Conservation (phyloP, 2,113 vertebrate genomes). For the Perccottus glenii region DNA sequence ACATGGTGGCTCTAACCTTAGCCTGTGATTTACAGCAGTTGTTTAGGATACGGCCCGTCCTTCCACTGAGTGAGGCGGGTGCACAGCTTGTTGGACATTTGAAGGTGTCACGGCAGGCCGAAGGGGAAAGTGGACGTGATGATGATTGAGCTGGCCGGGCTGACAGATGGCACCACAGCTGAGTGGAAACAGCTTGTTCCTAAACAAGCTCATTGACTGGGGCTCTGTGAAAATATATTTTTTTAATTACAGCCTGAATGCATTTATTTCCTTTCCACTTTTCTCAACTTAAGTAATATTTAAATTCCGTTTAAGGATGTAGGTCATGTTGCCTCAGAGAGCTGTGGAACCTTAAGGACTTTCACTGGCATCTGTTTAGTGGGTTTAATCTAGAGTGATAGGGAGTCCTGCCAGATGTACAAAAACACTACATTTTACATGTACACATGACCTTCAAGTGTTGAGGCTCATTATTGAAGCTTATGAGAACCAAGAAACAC, state of each 20-base stretch:
- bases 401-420: neutral
- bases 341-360: neutral
- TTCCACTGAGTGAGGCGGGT: conserved; percentile 42
- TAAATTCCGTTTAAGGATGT: neutral
- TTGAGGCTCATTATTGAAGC: neutral
- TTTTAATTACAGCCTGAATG: neutral
- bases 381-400: neutral
- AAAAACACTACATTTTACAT: neutral
- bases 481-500: neutral
- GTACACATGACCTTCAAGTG: neutral
- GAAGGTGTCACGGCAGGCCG: conserved; percentile 37
- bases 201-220: conserved; percentile 54
- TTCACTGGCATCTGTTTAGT: neutral
- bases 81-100: conserved; percentile 33
- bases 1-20: conserved; percentile 19
- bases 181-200: conserved; percentile 55
- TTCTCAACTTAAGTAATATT: neutral
- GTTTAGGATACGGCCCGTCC: conserved; percentile 22
- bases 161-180: conserved; percentile 38
- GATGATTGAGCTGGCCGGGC: conserved; percentile 47
- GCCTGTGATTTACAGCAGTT: conserved; percentile 32
- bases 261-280: conserved; percentile 1
- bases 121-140: conserved; percentile 39
- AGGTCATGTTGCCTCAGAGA: conserved; percentile 4
- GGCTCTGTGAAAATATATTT: conserved; percentile 2